Evolutionary conservation across 2,888 invertebrate species (phyloP), one percentile per base, ranked within the genome.

Genomic region (Prostheceraeus crozeri): DNA sequence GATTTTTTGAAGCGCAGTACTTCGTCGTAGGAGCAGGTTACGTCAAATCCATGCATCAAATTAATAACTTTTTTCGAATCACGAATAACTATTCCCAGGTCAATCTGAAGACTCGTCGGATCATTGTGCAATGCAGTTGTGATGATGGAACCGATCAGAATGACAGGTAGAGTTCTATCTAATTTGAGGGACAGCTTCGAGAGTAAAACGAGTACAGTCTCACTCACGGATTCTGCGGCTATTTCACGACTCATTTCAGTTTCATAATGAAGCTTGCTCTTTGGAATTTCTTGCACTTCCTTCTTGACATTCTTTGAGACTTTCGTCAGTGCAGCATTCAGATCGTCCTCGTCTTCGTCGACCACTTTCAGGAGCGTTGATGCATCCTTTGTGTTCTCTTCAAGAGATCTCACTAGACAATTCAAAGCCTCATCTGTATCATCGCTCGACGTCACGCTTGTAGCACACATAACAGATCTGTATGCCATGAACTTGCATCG

Each of bases 11-110:
- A 66, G 3, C 64, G 28, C 8, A 56, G 19, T 8, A 65, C 36
- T 57, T 66, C 66, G 60, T 64, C 63, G 61, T 66, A 66, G 1
- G 53, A 48, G 25, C 59, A 65, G 1, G 65, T 62, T 1, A 66
- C 57, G 27, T 64, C 56, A 60, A 25, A 60, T 2, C 11, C 14
- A 27, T 46, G 16, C 14, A 60, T 14, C 8, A 40, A 27, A 35
- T 59, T 27, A 11, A 60, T 21, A 23, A 60, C 23, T 10, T 19
- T n/a, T 19, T 31, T 56, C 14, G 31, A 35, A 28, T 60, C 48
- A 8, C 33, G 11, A 30, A 45, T 48, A 45, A 59, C 25, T 30
- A 59, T 8, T 11, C 45, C 48, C 11, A 60, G 31, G 21, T 4
- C 60, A 27, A 60, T 25, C 31, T 60, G 60, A 11, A 31, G 30